Evolutionary conservation across 2,888 invertebrate genomes (phyloP).

Genomic region (Pristionchus maxplancki): DNA sequence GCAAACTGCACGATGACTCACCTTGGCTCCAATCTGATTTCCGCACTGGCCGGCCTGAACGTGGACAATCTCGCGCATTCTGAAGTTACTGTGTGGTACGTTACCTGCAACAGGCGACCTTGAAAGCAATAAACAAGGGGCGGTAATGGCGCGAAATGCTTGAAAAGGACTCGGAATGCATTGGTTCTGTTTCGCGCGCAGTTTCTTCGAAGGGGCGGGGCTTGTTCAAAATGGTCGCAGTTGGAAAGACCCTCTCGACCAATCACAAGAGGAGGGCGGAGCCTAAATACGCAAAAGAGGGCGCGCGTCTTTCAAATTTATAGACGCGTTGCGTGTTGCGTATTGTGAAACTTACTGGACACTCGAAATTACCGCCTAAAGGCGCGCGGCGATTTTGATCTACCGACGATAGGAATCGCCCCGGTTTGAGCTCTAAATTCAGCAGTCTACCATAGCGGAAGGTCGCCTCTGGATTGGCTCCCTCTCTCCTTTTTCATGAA

Average conservation of each 20-base stretch:
- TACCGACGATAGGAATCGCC: not conserved
- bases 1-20: slow-evolving; percentile 76
- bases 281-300: not conserved
- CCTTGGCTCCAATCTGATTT: slow-evolving; percentile 96
- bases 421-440: not conserved
- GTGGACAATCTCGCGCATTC: slow-evolving; percentile 96
- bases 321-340: not conserved
- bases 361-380: not conserved
- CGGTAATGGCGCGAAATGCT: slow-evolving; percentile 1
- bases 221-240: not conserved
- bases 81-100: slow-evolving; percentile 47
- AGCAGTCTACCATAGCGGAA: slow-evolving; percentile 27
- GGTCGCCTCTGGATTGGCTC: slow-evolving; percentile 26
- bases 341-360: slow-evolving; percentile 16
- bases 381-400: slow-evolving; percentile 25
- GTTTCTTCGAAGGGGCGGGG: not conserved
- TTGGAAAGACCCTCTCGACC: not conserved
- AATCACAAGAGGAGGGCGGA: not conserved
- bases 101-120: slow-evolving; percentile 11
- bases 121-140: not conserved
- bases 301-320: not conserved
- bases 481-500: not conserved
- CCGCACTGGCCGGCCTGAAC: slow-evolving; percentile 96
- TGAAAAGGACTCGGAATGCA: not conserved
- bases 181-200: slow-evolving; percentile 22